Conservation (phyloP, 2,113 vertebrate genomes). For the Odontophorus gujanensis region DNA sequence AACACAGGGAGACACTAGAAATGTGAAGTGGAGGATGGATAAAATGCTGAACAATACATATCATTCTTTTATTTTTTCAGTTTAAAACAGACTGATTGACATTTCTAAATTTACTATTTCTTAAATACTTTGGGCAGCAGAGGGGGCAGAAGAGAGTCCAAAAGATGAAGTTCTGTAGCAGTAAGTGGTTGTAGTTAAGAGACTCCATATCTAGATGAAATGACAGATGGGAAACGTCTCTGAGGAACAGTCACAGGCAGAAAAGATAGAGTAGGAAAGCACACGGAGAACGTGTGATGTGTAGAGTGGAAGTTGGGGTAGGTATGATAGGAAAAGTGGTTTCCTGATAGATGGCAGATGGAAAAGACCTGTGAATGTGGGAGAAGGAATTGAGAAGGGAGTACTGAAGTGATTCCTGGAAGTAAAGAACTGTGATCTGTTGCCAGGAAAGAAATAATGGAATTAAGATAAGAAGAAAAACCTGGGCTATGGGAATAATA, state of each 20-base stretch:
- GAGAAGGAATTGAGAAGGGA: neutral
- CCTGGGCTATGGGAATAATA: neutral
- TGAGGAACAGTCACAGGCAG: neutral
- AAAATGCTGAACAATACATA: neutral
- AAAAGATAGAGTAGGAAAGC: neutral
- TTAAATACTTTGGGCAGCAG: neutral
- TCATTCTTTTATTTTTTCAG: neutral
- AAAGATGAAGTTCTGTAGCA: neutral
- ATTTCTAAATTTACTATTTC: neutral
- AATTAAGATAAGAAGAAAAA: neutral
- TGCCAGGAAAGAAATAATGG: neutral
- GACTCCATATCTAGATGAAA: neutral
- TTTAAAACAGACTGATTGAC: neutral
- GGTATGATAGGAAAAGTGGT: neutral
- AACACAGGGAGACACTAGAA: neutral
- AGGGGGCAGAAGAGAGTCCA: too few relatives aligned
- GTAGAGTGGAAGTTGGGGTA: neutral
- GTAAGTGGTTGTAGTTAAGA: neutral
- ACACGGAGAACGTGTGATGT: neutral
- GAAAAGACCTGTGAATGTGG: neutral
- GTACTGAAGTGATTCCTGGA: neutral
- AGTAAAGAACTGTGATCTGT: neutral
- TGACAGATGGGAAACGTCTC: neutral
- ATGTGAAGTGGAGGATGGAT: fast-evolving
- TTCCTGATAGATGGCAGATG: neutral